Conservation (phyloP, 2,113 vertebrate genomes). For the Hemibagrus wyckioides region DNA sequence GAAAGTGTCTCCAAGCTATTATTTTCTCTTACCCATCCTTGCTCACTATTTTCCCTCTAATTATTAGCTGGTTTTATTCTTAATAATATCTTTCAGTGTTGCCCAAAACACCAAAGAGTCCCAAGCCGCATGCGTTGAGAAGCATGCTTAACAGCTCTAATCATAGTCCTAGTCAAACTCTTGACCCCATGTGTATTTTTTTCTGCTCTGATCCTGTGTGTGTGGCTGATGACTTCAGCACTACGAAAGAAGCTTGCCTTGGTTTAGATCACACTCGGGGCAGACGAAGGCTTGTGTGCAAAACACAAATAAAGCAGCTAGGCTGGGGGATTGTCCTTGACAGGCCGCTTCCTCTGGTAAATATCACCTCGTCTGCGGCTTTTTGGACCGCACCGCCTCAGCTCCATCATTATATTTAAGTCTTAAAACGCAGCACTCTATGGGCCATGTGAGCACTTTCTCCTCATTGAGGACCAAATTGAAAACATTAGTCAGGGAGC, state of each 20-base stretch:
- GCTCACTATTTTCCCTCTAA: background rate
- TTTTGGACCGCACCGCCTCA: constrained; percentile 7
- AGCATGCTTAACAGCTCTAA: constrained; percentile 9
- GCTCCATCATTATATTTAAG: constrained; percentile 9
- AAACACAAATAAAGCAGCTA: constrained; percentile 39
- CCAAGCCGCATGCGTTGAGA: background rate
- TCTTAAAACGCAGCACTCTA: constrained; percentile 1
- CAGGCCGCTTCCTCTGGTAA: constrained; percentile 39
- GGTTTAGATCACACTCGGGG: constrained; percentile 36
- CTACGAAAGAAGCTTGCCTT: constrained; percentile 2
- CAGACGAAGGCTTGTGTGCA: constrained; percentile 24
- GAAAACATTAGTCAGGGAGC: constrained; percentile 7
- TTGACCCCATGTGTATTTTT: background rate
- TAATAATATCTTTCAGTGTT: background rate
- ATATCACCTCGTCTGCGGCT: constrained; percentile 22
- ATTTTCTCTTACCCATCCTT: background rate
- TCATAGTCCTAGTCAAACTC: constrained; percentile 13
- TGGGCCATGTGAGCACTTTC: constrained; percentile 16
- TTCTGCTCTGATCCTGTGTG: constrained; percentile 24
- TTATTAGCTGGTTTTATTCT: background rate
- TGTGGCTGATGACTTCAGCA: constrained; percentile 31
- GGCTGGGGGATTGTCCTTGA: constrained; percentile 31
- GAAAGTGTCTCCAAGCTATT: background rate
- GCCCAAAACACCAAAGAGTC: background rate
- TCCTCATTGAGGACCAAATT: background rate